phyloP scores from a whole-genome alignment of 2,888 invertebrate genomes.

The Opisthograptis luteolata region DNA sequence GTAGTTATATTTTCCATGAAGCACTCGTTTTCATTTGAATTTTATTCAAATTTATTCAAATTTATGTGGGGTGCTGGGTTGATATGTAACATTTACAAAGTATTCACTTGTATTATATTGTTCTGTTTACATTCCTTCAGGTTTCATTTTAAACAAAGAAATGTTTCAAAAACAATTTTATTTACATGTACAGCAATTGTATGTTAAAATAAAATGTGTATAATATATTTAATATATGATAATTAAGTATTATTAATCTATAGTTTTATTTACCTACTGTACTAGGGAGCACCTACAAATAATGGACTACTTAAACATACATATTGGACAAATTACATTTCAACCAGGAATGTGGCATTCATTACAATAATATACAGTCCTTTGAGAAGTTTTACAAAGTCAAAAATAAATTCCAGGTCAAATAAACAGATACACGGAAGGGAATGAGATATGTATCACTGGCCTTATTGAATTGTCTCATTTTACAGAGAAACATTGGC shows the following conservation, averaged over 20 bases:
- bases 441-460: constrained; percentile 1
- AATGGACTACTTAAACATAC: background rate
- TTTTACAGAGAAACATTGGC: background rate
- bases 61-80: background rate
- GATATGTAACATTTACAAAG: constrained; percentile 4
- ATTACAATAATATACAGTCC: constrained; percentile 20
- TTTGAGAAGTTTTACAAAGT: constrained; percentile 11
- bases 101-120: background rate
- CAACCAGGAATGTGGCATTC: constrained; percentile 17
- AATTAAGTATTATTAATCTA: background rate
- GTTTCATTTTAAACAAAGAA: constrained; percentile 22
- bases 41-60: no score
- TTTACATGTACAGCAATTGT: constrained; percentile 11
- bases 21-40: no score
- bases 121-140: constrained; percentile 15
- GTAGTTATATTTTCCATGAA: no score
- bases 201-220: constrained; percentile 6
- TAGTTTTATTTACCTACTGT: constrained; percentile 12
- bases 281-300: constrained; percentile 13
- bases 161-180: constrained; percentile 18
- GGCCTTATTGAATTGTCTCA: background rate
- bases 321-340: background rate
- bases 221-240: constrained; percentile 10
- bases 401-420: constrained; percentile 26
- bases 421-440: background rate